Percentiles rank a stretch among this genome's conserved stretches.
Conservation (phyloP, 2,113 vertebrate species). For the Microtus oregoni region DNA sequence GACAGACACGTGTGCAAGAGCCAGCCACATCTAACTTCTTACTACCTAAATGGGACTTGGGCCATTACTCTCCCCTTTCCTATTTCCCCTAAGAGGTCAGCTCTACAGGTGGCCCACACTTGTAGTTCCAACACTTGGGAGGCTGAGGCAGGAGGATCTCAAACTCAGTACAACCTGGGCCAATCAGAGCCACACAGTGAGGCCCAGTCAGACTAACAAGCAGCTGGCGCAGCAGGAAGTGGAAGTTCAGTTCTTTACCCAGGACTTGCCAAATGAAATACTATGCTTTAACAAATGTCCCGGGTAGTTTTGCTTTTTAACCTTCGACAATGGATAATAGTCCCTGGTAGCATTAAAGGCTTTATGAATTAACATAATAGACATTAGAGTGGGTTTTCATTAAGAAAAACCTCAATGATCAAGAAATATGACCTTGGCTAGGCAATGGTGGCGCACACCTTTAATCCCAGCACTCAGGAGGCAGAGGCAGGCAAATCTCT, state of each 20-base stretch:
- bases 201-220: not conserved
- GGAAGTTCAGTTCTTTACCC: not conserved
- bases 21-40: not conserved
- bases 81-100: not conserved
- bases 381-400: not conserved
- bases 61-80: not conserved
- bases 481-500: not conserved
- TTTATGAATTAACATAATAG: constrained; percentile 3
- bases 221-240: not conserved
- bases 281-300: constrained; percentile 35
- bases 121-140: not conserved
- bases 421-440: not conserved
- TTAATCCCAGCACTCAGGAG: not conserved
- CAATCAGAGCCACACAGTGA: not conserved
- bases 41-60: not conserved
- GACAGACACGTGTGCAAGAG: not conserved
- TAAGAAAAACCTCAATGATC: constrained; percentile 47
- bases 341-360: not conserved
- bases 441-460: not conserved
- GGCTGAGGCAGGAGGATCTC: not conserved
- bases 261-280: not conserved
- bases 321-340: not conserved
- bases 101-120: not conserved
- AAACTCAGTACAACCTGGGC: not conserved
- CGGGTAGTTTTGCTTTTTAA: not conserved